A percentile compares a stretch with the other conserved stretches of the same genome.
Conservation (phyloP, 2,797 vertebrate genomes). For the Macropus fuliginosus region DNA sequence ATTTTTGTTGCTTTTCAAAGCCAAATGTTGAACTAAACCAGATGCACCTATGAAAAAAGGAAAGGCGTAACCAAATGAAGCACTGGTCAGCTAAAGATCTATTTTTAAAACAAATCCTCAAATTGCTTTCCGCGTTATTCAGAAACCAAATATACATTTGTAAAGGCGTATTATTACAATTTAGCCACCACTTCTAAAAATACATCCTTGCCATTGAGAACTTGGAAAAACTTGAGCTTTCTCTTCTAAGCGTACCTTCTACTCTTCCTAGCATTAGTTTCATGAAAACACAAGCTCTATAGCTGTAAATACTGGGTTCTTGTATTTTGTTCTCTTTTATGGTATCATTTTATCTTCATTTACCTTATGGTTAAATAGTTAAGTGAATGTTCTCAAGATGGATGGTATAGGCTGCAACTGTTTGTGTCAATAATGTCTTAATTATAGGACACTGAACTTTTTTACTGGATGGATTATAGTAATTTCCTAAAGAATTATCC, state of each 20-base stretch:
- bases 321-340: conserved; percentile 43
- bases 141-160: conserved; percentile 61
- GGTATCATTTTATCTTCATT: conserved; percentile 22
- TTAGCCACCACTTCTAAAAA: conserved; percentile 64
- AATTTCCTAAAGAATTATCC: conserved; percentile 62
- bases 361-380: conserved; percentile 21
- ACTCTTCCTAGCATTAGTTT: conserved; percentile 29
- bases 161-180: conserved; percentile 67
- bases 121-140: conserved; percentile 55
- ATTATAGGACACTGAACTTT: conserved; percentile 54
- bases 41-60: conserved; percentile 35
- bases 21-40: conserved; percentile 67
- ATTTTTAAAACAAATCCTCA: conserved; percentile 60
- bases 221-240: conserved; percentile 47
- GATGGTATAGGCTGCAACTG: not conserved
- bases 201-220: conserved; percentile 55
- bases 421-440: conserved; percentile 30
- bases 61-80: conserved; percentile 50
- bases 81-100: conserved; percentile 68
- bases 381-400: not conserved
- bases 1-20: conserved; percentile 59
- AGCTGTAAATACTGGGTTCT: conserved; percentile 37
- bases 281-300: conserved; percentile 52
- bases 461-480: conserved; percentile 46
- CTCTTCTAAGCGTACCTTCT: conserved; percentile 43